Percentiles rank a stretch among this genome's conserved stretches.
These are phyloP conservation scores for Chelon auratus DNA, from an alignment of 2,797 vertebrate genomes.

Conservation along the genomic window DNA sequence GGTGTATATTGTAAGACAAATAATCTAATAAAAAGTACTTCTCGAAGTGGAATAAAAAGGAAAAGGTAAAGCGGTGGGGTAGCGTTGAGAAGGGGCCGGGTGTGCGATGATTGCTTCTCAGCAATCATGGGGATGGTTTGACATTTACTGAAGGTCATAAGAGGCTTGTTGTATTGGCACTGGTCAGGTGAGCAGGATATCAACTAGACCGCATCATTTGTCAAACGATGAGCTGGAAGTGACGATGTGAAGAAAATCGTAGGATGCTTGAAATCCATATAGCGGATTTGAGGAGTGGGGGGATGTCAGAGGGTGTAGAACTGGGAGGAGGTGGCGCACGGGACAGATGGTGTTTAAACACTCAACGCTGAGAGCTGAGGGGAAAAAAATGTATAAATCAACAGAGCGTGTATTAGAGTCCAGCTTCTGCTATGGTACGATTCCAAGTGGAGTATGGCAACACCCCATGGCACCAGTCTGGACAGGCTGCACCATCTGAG, in stretches of 20 bases:
- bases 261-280: conserved; percentile 58
- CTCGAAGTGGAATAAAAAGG: conserved; percentile 7
- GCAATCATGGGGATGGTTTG: conserved; percentile 44
- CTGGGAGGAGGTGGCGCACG: conserved; percentile 24
- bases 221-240: conserved; percentile 29
- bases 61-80: neutral
- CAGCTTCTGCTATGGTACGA: conserved; percentile 49
- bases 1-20: neutral
- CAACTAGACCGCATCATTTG: conserved; percentile 14
- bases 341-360: conserved; percentile 73
- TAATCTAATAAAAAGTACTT: neutral
- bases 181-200: conserved; percentile 40
- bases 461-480: conserved; percentile 44
- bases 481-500: conserved; percentile 54
- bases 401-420: conserved; percentile 43
- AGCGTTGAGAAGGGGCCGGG: neutral
- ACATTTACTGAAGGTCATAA: conserved; percentile 38
- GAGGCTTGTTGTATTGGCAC: conserved; percentile 15
- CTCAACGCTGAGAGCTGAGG: conserved; percentile 51
- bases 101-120: conserved; percentile 26
- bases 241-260: conserved; percentile 25
- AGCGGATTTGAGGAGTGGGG: conserved; percentile 55
- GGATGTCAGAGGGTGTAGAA: conserved; percentile 15
- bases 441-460: conserved; percentile 64
- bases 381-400: conserved; percentile 38